phyloP scores from a whole-genome alignment of 37 sponge, comb jelly and placozoan species.

The Corticium candelabrum region DNA sequence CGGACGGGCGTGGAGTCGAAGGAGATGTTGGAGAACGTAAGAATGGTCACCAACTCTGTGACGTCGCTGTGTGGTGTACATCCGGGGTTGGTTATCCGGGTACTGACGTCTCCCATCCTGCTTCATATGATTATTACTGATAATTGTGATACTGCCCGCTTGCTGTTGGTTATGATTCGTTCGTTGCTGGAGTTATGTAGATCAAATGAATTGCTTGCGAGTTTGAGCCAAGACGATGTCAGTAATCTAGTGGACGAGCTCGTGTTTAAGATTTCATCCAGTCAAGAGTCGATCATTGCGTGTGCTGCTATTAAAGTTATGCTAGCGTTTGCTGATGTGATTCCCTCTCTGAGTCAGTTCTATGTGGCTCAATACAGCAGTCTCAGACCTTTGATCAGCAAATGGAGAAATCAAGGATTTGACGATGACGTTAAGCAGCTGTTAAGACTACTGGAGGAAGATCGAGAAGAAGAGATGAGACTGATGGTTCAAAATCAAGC shows the following conservation, averaged over 20 bases:
- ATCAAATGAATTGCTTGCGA: neutral
- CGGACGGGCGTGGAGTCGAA: neutral
- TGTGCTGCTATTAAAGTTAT: neutral
- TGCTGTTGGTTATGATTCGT: conserved; percentile 3
- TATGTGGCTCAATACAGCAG: neutral
- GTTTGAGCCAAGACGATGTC: neutral
- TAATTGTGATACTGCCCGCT: neutral
- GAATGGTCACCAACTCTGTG: conserved; percentile 12
- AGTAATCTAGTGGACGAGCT: neutral
- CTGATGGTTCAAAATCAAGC: conserved; percentile 8
- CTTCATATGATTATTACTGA: conserved; percentile 43
- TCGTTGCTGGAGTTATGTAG: neutral
- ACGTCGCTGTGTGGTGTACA: conserved; percentile 25
- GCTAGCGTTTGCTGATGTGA: neutral
- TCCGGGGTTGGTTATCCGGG: conserved; percentile 11
- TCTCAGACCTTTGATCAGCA: neutral
- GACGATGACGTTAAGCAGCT: neutral
- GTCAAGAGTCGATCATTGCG: neutral
- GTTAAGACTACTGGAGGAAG: neutral
- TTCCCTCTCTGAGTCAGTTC: neutral
- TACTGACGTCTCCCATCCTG: conserved; percentile 50
- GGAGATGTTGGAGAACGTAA: neutral
- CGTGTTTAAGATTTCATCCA: neutral
- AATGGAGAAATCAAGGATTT: neutral
- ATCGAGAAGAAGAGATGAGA: neutral